These are phyloP conservation scores for Australoheros facetus DNA, from an alignment of 2,797 vertebrate species.

Conservation along the genomic window DNA sequence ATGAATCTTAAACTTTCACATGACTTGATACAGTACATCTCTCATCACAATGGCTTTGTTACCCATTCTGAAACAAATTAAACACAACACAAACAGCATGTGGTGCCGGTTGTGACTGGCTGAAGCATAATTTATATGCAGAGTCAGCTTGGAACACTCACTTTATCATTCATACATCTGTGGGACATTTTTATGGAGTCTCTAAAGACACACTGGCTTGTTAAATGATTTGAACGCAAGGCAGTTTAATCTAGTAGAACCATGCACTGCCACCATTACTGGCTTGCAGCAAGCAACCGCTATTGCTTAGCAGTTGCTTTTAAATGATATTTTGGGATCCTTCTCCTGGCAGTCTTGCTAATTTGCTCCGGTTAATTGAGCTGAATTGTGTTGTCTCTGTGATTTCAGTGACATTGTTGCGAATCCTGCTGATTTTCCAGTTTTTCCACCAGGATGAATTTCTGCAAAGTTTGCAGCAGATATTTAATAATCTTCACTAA, in stretches of 20 bases:
- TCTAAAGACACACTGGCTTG: neutral
- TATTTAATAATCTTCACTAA: neutral
- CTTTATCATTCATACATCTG: neutral
- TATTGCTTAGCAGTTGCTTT: neutral
- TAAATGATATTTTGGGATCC: neutral
- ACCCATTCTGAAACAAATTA: constrained; percentile 31
- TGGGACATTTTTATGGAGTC: neutral
- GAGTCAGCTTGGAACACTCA: neutral
- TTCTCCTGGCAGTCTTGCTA: neutral
- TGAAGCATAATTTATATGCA: constrained; percentile 2
- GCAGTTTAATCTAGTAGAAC: neutral
- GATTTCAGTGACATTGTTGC: neutral
- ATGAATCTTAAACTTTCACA: constrained; percentile 63
- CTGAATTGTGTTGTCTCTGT: neutral
- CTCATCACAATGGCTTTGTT: constrained; percentile 23
- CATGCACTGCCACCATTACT: neutral
- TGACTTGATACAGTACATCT: constrained; percentile 27
- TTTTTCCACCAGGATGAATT: too few relatives aligned
- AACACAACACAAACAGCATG: constrained; percentile 28
- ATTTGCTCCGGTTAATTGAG: neutral
- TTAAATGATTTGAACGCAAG: neutral
- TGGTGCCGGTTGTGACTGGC: constrained; percentile 19
- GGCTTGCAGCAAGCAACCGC: neutral
- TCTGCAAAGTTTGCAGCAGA: too few relatives aligned
- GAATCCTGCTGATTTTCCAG: too few relatives aligned